Percentiles rank a stretch among this genome's conserved stretches.
Evolutionary conservation across 2,113 vertebrate genomes (phyloP).

Genomic region (Colistium nudipinnis): DNA sequence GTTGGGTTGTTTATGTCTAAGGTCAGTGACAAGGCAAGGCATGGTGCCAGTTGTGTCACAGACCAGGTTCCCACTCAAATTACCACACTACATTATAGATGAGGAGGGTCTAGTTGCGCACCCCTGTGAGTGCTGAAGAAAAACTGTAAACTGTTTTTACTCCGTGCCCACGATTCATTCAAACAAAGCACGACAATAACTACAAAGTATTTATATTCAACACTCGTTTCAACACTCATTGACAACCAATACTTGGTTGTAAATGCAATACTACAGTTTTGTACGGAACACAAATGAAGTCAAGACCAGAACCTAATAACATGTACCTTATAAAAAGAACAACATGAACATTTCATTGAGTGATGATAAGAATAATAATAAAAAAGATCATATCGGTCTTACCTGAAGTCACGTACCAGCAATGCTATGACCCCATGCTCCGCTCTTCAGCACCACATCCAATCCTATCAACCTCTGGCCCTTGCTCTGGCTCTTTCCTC

Average conservation of each 20-base stretch:
- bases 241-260: too few relatives aligned
- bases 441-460: constrained; percentile 9
- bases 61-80: constrained; percentile 54
- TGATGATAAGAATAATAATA: too few relatives aligned
- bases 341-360: not conserved
- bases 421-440: constrained; percentile 5
- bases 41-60: constrained; percentile 9
- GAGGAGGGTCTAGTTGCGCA: constrained; percentile 54
- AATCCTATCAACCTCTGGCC: constrained; percentile 13
- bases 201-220: too few relatives aligned
- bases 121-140: not conserved
- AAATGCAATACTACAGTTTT: too few relatives aligned
- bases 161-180: too few relatives aligned
- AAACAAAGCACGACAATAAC: too few relatives aligned
- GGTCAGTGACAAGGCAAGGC: constrained; percentile 11
- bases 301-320: not conserved
- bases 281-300: not conserved
- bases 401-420: constrained; percentile 62
- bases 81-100: constrained; percentile 76
- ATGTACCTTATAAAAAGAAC: not conserved
- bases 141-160: too few relatives aligned
- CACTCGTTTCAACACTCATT: too few relatives aligned
- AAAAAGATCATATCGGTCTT: constrained; percentile 34
- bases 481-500: constrained; percentile 1
- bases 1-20: not conserved